These are phyloP conservation scores for Automeris io DNA, from an alignment of 2,888 invertebrate genomes.

Conservation along the genomic window DNA sequence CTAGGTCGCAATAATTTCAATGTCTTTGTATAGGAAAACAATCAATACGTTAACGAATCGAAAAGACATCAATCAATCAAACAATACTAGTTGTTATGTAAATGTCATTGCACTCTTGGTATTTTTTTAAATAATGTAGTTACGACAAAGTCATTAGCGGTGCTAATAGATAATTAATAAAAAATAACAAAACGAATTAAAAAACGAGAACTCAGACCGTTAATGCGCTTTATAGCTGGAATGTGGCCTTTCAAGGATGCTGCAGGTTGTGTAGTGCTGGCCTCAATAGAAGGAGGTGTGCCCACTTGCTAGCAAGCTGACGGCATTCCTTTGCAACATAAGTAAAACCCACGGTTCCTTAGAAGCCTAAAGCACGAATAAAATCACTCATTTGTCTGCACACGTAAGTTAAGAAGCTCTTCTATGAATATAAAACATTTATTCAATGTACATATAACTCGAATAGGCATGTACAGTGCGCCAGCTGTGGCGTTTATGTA, in stretches of 20 bases:
- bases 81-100: constrained; percentile 28
- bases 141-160: constrained; percentile 22
- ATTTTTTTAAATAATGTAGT: constrained; percentile 21
- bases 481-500: not conserved
- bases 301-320: constrained; percentile 33
- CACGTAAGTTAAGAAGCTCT: constrained; percentile 11
- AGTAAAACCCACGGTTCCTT: constrained; percentile 24
- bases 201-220: constrained; percentile 61
- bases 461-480: not conserved
- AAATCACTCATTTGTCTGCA: constrained; percentile 19
- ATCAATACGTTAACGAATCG: constrained; percentile 7
- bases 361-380: constrained; percentile 21
- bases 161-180: constrained; percentile 32
- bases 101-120: constrained; percentile 16
- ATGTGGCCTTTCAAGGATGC: constrained; percentile 76
- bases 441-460: not conserved
- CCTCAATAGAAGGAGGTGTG: constrained; percentile 58
- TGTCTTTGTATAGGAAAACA: not conserved
- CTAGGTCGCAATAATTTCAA: not conserved
- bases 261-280: constrained; percentile 35
- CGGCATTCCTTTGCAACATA: constrained; percentile 54
- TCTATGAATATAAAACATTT: constrained; percentile 14
- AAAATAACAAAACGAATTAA: constrained; percentile 22
- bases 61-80: constrained; percentile 26
- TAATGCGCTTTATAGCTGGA: constrained; percentile 59